Percentiles rank a stretch among this genome's conserved stretches.
phyloP scores from a whole-genome alignment of 2,797 vertebrate genomes.

The Centropyge bicolor region DNA sequence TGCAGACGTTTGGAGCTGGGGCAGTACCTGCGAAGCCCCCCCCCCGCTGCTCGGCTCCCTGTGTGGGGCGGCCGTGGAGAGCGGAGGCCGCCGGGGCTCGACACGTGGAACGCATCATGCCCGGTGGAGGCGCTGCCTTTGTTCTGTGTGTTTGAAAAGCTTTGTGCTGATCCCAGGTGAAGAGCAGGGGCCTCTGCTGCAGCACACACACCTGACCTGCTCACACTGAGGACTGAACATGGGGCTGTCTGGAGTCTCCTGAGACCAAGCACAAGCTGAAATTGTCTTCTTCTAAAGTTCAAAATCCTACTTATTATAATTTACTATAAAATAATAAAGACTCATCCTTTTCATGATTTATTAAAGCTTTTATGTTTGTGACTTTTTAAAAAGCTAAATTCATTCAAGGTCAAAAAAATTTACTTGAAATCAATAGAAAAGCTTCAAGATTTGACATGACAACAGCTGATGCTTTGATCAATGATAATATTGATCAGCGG shows the following conservation, averaged over 20 bases:
- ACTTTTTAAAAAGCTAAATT: neutral
- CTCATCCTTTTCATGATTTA: neutral
- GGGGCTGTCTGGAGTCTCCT: neutral
- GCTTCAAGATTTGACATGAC: too few species aligned
- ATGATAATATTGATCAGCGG: neutral
- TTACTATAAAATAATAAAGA: neutral
- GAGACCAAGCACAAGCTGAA: neutral
- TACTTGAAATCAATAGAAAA: neutral
- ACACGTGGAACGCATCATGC: constrained; percentile 85
- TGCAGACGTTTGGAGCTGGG: constrained; percentile 63
- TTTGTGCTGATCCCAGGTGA: constrained; percentile 86
- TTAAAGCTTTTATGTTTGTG: neutral
- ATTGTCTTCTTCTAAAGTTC: neutral
- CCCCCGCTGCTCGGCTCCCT: constrained; percentile 56
- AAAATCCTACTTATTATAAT: neutral
- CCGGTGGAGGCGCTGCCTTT: constrained; percentile 73
- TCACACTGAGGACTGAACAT: constrained; percentile 14
- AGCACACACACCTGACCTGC: constrained; percentile 21
- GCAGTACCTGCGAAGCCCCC: constrained; percentile 49
- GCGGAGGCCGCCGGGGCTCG: constrained; percentile 53
- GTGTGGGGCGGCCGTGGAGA: constrained; percentile 60
- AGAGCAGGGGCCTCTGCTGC: constrained; percentile 52
- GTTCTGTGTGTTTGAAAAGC: constrained; percentile 81
- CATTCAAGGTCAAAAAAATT: neutral
- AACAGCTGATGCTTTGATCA: neutral